phyloP scores from a whole-genome alignment of 2,797 vertebrate genomes.

The Acanthopagrus latus region DNA sequence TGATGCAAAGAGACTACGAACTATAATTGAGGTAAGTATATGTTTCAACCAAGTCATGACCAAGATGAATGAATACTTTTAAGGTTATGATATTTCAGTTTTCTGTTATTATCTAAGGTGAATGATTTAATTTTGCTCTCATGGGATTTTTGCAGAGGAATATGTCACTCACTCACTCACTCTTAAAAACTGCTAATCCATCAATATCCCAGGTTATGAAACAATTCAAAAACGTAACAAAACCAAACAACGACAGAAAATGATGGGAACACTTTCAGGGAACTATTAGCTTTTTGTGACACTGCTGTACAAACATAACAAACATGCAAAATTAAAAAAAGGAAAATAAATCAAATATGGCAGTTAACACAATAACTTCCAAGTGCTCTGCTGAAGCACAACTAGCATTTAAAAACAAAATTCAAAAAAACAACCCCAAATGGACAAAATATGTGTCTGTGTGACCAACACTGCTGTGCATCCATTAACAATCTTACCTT shows the following conservation, averaged over 20 bases:
- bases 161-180: slow-evolving; percentile 25
- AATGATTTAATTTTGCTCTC: slow-evolving; percentile 35
- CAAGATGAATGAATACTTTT: slow-evolving; percentile 56
- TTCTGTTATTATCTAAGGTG: slow-evolving; percentile 15
- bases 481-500: slow-evolving; percentile 78
- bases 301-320: slow-evolving; percentile 64
- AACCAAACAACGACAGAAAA: slow-evolving; percentile 37
- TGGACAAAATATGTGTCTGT: slow-evolving; percentile 67
- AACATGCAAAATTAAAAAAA: slow-evolving; percentile 79
- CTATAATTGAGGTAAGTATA: slow-evolving; percentile 42
- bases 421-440: slow-evolving; percentile 62
- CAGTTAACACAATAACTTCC: slow-evolving; percentile 82
- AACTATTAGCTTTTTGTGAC: slow-evolving; percentile 58
- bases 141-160: slow-evolving; percentile 36
- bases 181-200: slow-evolving; percentile 44
- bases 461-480: slow-evolving; percentile 85
- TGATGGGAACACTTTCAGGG: slow-evolving; percentile 50
- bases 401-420: slow-evolving; percentile 73
- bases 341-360: slow-evolving; percentile 81
- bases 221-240: slow-evolving; percentile 37
- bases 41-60: slow-evolving; percentile 35
- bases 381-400: slow-evolving; percentile 60
- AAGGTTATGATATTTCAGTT: slow-evolving; percentile 51
- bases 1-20: slow-evolving; percentile 43
- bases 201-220: slow-evolving; percentile 35